Percentiles rank a stretch among this genome's conserved stretches.
Evolutionary conservation across 2,113 vertebrate genomes (phyloP).

Genomic region (Proteles cristata): DNA sequence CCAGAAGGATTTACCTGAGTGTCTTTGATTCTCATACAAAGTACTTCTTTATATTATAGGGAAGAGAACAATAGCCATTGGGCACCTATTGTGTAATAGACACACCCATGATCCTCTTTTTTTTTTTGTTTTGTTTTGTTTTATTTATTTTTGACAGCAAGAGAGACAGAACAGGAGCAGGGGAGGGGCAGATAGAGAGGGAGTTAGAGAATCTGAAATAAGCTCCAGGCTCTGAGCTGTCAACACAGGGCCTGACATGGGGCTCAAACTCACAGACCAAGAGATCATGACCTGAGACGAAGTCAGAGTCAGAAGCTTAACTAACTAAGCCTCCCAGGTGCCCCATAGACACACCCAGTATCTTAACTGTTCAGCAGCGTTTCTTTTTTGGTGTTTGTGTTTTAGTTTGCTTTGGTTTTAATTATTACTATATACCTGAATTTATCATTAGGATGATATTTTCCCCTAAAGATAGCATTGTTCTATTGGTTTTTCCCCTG

Average conservation of each 20-base stretch:
- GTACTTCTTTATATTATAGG: not conserved
- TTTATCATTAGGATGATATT: not conserved
- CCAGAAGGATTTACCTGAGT: not conserved
- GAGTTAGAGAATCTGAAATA: no score
- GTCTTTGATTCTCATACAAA: constrained; percentile 22
- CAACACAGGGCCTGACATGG: no score
- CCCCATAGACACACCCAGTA: not conserved
- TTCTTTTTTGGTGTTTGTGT: not conserved
- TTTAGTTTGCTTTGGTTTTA: constrained; percentile 31
- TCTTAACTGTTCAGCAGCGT: not conserved
- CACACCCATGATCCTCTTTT: not conserved
- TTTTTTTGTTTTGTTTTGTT: no score
- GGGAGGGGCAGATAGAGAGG: no score
- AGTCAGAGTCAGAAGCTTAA: no score
- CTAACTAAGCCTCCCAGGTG: no score
- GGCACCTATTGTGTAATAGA: not conserved
- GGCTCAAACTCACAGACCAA: no score
- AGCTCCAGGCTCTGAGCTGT: no score
- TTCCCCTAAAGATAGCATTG: not conserved
- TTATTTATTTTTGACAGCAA: no score
- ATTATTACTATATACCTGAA: not conserved
- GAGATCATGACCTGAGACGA: no score
- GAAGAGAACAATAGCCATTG: not conserved
- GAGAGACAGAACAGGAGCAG: no score
- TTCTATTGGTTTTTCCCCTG: not conserved